Percentiles rank a stretch among this genome's conserved stretches.
Evolutionary conservation across 2,888 invertebrate genomes (phyloP).

Genomic region (Stenotaenia linearis): DNA sequence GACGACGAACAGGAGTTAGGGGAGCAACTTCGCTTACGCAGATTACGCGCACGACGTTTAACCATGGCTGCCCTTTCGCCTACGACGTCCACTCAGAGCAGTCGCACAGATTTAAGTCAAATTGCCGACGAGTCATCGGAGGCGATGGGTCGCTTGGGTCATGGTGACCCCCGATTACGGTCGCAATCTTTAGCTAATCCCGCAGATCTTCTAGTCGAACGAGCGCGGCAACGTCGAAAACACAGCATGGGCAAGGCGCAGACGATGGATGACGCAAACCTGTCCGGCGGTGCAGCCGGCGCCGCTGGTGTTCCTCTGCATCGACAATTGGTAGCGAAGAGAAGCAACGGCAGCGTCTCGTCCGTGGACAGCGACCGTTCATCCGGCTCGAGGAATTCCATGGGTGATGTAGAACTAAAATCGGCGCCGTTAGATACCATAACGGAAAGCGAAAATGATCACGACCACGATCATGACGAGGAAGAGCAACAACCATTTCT

Average conservation of each 20-base stretch:
- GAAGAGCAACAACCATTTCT: slow-evolving; percentile 10
- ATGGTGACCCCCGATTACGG: not conserved
- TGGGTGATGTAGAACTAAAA: slow-evolving; percentile 35
- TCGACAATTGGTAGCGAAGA: slow-evolving; percentile 3
- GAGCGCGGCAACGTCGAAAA: slow-evolving; percentile 27
- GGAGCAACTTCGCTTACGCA: slow-evolving; percentile 40
- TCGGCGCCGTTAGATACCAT: slow-evolving; percentile 33
- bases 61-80: slow-evolving; percentile 39
- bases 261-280: slow-evolving; percentile 7
- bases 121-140: slow-evolving; percentile 11
- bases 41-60: slow-evolving; percentile 40
- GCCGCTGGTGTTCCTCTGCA: not conserved
- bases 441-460: slow-evolving; percentile 35
- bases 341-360: slow-evolving; percentile 13
- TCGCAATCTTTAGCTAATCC: slow-evolving; percentile 28
- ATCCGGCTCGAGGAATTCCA: slow-evolving; percentile 27
- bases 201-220: slow-evolving; percentile 7
- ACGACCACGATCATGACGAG: not conserved
- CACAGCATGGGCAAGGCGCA: slow-evolving; percentile 28
- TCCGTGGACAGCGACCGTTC: not conserved
- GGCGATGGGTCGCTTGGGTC: not conserved
- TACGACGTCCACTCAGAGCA: slow-evolving; percentile 35
- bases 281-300: not conserved
- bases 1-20: slow-evolving; percentile 41
- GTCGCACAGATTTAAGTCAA: slow-evolving; percentile 29